phyloP scores from a whole-genome alignment of 2,888 invertebrate species.

The Matsumyia berberina region DNA sequence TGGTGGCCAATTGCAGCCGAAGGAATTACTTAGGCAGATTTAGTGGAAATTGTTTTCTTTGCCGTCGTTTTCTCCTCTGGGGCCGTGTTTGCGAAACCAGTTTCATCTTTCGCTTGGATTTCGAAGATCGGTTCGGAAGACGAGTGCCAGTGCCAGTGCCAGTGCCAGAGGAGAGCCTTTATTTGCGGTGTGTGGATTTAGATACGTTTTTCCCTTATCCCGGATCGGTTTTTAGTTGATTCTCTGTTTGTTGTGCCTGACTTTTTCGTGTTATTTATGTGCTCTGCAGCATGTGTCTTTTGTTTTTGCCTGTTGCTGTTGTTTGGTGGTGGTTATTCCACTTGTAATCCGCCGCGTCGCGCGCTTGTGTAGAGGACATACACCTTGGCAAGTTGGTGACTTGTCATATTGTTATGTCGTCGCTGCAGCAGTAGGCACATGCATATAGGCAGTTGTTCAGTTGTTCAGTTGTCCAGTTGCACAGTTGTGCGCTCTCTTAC shows the following conservation, averaged over 20 bases:
- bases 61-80: slow-evolving; percentile 33
- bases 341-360: slow-evolving; percentile 60
- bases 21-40: slow-evolving; percentile 75
- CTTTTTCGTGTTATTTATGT: slow-evolving; percentile 67
- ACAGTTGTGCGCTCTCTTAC: slow-evolving; percentile 26
- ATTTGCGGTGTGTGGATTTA: slow-evolving; percentile 62
- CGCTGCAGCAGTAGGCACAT: slow-evolving; percentile 30
- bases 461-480: slow-evolving; percentile 17
- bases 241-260: slow-evolving; percentile 65
- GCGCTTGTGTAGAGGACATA: slow-evolving; percentile 60
- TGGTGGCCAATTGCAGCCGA: slow-evolving; percentile 51
- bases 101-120: slow-evolving; percentile 37
- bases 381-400: slow-evolving; percentile 71
- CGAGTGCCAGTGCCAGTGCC: too few species aligned
- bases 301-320: slow-evolving; percentile 62
- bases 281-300: slow-evolving; percentile 66
- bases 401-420: slow-evolving; percentile 73
- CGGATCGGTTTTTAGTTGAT: slow-evolving; percentile 62
- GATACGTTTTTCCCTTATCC: slow-evolving; percentile 68
- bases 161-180: slow-evolving; percentile 36
- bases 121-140: slow-evolving; percentile 20
- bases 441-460: slow-evolving; percentile 30
- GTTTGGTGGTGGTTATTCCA: slow-evolving; percentile 69
- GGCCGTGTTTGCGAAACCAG: slow-evolving; percentile 42
- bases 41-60: slow-evolving; percentile 69